Conservation (phyloP, 2,113 vertebrate genomes). For the Riparia riparia region DNA sequence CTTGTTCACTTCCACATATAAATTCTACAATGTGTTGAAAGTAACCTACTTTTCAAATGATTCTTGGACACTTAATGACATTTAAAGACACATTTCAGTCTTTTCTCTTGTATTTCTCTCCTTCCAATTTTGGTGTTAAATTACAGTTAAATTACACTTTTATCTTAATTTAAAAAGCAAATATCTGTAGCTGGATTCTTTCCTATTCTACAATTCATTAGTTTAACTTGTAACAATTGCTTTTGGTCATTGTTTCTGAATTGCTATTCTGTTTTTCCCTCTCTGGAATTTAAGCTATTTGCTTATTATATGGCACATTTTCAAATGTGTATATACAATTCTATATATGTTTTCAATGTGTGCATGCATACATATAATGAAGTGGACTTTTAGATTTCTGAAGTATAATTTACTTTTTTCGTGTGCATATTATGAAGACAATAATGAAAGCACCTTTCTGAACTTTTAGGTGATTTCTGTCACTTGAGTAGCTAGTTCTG, state of each 20-base stretch:
- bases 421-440: background rate
- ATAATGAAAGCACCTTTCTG: background rate
- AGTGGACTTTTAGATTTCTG: background rate
- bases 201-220: background rate
- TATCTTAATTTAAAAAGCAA: background rate
- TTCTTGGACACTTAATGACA: background rate
- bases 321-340: background rate
- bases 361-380: rapidly evolving
- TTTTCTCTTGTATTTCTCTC: background rate
- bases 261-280: background rate
- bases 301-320: background rate
- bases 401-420: background rate
- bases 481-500: background rate
- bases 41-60: constrained; percentile 55
- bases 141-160: background rate
- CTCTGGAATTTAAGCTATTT: background rate
- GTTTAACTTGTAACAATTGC: background rate
- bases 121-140: background rate
- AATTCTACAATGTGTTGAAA: constrained; percentile 18
- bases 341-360: background rate
- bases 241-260: background rate
- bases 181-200: background rate
- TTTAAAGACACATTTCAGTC: background rate
- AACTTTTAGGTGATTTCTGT: background rate
- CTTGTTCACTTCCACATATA: constrained; percentile 11